A percentile compares a stretch with the other conserved stretches of the same genome.
These are phyloP conservation scores for Spea multiplicata DNA, from an alignment of 2,113 vertebrate species.

Conservation along the genomic window DNA sequence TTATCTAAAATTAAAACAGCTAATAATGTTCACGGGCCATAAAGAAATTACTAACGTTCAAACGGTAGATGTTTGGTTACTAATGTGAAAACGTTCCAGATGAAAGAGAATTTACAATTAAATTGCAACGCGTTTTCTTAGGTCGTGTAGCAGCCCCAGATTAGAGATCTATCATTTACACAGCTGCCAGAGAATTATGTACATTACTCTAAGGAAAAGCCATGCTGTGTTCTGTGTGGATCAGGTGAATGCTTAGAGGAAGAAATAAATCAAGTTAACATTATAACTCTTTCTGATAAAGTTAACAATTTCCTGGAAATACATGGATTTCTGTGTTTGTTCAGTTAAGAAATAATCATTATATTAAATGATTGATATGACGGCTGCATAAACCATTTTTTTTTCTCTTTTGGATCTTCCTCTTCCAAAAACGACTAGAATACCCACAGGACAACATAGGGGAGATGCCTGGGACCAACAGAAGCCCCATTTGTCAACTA, in stretches of 20 bases:
- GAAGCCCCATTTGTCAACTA: no score
- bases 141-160: background rate
- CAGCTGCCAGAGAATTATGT: background rate
- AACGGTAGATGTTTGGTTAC: slow-evolving; percentile 27
- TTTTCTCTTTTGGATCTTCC: no score
- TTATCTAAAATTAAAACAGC: slow-evolving; percentile 51
- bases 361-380: no score
- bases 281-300: background rate
- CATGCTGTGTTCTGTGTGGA: background rate
- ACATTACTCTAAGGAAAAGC: background rate
- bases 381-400: no score
- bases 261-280: slow-evolving; percentile 7
- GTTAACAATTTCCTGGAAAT: slow-evolving; percentile 12
- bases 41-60: slow-evolving; percentile 42
- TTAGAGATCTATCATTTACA: background rate
- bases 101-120: slow-evolving; percentile 18
- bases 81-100: background rate
- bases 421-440: no score
- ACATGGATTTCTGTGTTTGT: background rate
- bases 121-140: background rate
- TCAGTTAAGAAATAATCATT: no score
- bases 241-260: background rate
- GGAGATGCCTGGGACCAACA: no score
- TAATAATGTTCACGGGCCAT: slow-evolving; percentile 49
- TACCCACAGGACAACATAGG: no score